Conservation (phyloP, 37 sponge, comb jelly and placozoan genomes). For the Crambe crambe region DNA sequence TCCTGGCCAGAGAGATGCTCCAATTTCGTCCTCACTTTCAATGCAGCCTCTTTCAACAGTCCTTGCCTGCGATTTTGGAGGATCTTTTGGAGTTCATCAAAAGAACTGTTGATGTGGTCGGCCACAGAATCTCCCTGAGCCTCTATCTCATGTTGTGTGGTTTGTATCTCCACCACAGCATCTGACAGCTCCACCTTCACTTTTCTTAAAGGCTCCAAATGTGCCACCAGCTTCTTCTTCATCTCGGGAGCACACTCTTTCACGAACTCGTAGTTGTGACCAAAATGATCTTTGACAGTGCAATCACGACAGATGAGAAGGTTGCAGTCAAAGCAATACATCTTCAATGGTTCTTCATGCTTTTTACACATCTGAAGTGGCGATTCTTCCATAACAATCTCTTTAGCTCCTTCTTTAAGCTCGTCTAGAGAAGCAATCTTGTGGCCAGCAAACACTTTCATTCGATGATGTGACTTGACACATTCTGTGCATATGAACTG, state of each 20-base stretch:
- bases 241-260: conserved; percentile 13
- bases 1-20: conserved; percentile 15
- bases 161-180: conserved; percentile 12
- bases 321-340: conserved; percentile 42
- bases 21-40: conserved; percentile 5
- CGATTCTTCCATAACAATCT: neutral
- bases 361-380: conserved; percentile 9
- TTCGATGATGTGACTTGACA: conserved; percentile 6
- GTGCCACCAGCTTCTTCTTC: conserved; percentile 9
- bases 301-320: conserved; percentile 43
- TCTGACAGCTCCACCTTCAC: neutral
- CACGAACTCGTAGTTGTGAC: conserved; percentile 26
- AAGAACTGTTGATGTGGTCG: conserved; percentile 4
- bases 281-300: conserved; percentile 15
- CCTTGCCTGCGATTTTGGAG: conserved; percentile 1
- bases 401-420: conserved; percentile 32
- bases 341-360: conserved; percentile 29
- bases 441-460: conserved; percentile 26
- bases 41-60: conserved; percentile 3
- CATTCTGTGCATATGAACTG: conserved; percentile 33
- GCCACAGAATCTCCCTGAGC: neutral
- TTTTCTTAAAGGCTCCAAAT: neutral
- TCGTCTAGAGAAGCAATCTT: conserved; percentile 13
- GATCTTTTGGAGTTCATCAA: conserved; percentile 17
- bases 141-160: too few relatives aligned